A percentile compares a stretch with the other conserved stretches of the same genome.
Conservation (phyloP, 2,797 vertebrate genomes). For the Enteromius trimaculatus region DNA sequence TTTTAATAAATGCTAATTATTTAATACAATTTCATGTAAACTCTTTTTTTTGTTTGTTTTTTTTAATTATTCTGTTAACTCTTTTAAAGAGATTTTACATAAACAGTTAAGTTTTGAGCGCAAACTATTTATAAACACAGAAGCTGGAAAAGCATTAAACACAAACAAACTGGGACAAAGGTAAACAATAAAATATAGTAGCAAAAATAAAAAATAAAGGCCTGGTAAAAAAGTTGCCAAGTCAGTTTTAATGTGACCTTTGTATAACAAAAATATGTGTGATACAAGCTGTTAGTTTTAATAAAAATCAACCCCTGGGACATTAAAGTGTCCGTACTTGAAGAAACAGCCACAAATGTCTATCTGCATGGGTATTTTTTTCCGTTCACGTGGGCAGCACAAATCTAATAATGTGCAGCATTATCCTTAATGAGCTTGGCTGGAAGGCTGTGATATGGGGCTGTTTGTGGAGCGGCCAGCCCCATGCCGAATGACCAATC, state of each 20-base stretch:
- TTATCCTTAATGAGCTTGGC: slow-evolving; percentile 79
- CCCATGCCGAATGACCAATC: slow-evolving; percentile 77
- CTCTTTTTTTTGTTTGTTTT: not conserved
- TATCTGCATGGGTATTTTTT: slow-evolving; percentile 73
- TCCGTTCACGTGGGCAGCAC: slow-evolving; percentile 58
- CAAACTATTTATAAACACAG: not conserved
- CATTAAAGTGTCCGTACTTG: not conserved
- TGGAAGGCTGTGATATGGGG: slow-evolving; percentile 40
- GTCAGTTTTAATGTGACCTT: slow-evolving; percentile 17
- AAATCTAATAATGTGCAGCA: slow-evolving; percentile 70
- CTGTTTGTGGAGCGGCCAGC: slow-evolving; percentile 63
- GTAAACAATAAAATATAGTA: not conserved
- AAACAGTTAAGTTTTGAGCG: no score
- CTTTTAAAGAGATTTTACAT: no score
- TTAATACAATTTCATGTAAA: no score
- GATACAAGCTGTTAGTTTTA: slow-evolving; percentile 8
- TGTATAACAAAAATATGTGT: not conserved
- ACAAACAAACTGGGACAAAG: not conserved
- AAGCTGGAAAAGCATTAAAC: not conserved
- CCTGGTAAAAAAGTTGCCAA: not conserved
- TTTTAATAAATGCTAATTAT: not conserved
- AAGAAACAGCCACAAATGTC: slow-evolving; percentile 40
- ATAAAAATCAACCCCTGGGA: slow-evolving; percentile 24
- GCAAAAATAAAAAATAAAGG: not conserved
- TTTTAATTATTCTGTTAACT: no score